Evolutionary conservation across 2,113 vertebrate genomes (phyloP).

Genomic region (Henicopernis longicauda): DNA sequence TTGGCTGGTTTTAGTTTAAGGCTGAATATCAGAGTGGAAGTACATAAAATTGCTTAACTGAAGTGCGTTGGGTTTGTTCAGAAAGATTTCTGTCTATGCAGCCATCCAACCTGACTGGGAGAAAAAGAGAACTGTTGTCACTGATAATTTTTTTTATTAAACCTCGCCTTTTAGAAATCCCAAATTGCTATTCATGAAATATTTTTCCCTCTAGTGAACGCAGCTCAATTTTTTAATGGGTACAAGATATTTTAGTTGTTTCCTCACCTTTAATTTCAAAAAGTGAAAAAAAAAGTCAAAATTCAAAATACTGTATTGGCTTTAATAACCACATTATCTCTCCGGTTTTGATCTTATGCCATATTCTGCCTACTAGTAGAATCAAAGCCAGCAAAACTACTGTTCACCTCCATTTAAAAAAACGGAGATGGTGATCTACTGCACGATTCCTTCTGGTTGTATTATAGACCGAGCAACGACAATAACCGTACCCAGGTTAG

Average conservation of each 20-base stretch:
- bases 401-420: not conserved
- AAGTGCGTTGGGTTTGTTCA: not conserved
- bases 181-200: not conserved
- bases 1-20: not conserved
- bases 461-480: fast-evolving
- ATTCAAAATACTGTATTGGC: not conserved
- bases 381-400: not conserved
- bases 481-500: not conserved
- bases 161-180: not conserved
- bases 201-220: not conserved
- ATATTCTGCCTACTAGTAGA: not conserved
- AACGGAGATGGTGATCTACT: not conserved
- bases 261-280: not conserved
- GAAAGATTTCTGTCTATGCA: not conserved
- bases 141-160: not conserved
- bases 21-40: not conserved
- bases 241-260: not conserved
- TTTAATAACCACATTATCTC: not conserved
- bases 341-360: not conserved
- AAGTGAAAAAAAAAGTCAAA: not conserved
- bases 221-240: not conserved
- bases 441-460: not conserved
- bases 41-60: not conserved
- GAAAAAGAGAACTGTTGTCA: not conserved
- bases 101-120: not conserved